Percentiles rank a stretch among this genome's conserved stretches.
These are phyloP conservation scores for Empidonax traillii DNA, from an alignment of 2,113 vertebrate genomes.

Conservation along the genomic window DNA sequence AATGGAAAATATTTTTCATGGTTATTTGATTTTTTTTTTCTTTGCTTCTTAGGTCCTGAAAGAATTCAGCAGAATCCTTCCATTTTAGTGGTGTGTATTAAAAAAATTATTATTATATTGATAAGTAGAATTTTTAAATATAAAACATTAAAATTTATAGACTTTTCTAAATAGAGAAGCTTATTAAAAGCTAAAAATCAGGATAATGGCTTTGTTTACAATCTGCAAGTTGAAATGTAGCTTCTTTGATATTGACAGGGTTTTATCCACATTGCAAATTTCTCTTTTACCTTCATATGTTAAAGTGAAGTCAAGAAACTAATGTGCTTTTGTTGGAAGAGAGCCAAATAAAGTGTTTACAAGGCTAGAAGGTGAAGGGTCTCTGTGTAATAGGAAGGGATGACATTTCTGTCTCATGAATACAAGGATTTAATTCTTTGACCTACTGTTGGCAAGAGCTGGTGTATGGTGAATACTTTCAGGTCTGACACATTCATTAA, in stretches of 20 bases:
- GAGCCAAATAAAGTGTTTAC: conserved; percentile 27
- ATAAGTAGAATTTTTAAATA: background rate
- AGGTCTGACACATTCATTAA: conserved; percentile 36
- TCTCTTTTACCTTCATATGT: background rate
- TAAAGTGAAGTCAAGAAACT: background rate
- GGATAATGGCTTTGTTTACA: background rate
- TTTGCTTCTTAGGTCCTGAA: background rate
- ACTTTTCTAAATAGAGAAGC: background rate
- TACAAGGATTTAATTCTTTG: conserved; percentile 64
- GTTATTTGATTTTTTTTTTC: background rate
- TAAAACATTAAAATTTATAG: background rate
- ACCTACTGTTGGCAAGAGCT: conserved; percentile 52
- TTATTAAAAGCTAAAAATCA: background rate
- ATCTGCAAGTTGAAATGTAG: background rate
- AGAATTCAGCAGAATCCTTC: background rate
- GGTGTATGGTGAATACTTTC: conserved; percentile 28
- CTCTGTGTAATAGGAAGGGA: conserved; percentile 24
- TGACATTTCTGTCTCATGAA: conserved; percentile 62
- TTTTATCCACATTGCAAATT: background rate
- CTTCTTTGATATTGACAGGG: background rate
- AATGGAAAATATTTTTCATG: background rate
- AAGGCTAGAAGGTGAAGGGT: conserved; percentile 47
- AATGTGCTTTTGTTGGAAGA: conserved; percentile 29
- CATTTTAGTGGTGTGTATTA: background rate
- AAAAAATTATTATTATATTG: background rate